phyloP scores from a whole-genome alignment of 2,888 invertebrate genomes.

The Drosophila kuntzei region DNA sequence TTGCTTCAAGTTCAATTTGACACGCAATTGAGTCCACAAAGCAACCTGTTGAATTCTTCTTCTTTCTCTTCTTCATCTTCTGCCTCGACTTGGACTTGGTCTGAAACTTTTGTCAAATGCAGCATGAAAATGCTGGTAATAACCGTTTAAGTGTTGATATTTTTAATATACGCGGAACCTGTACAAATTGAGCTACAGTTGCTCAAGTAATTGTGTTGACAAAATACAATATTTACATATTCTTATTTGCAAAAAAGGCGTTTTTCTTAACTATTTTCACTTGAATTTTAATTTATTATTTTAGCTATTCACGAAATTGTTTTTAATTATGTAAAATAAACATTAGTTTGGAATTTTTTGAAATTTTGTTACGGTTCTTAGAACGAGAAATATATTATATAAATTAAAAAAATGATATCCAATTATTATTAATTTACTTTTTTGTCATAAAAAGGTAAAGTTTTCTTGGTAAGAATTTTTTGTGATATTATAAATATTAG shows the following conservation, averaged over 20 bases:
- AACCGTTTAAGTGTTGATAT: conserved; percentile 76
- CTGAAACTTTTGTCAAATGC: conserved; percentile 53
- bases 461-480: too few species aligned
- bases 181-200: conserved; percentile 7
- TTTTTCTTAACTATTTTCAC: too few species aligned
- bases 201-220: background rate
- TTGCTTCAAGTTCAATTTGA: conserved; percentile 68
- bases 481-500: too few species aligned
- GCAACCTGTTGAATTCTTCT: conserved; percentile 64
- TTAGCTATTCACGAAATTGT: background rate
- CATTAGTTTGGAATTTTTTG: too few species aligned
- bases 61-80: background rate
- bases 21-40: conserved; percentile 65
- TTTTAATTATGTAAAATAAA: too few species aligned
- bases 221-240: background rate
- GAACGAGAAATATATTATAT: too few species aligned
- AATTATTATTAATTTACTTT: too few species aligned
- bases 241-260: background rate
- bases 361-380: too few species aligned
- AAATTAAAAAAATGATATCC: too few species aligned
- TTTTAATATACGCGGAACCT: conserved; percentile 40
- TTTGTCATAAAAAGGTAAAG: too few species aligned
- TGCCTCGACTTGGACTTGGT: conserved; percentile 7
- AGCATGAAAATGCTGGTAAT: conserved; percentile 75
- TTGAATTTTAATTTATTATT: background rate